A percentile compares a stretch with the other conserved stretches of the same genome.
Conservation (phyloP, 2,113 vertebrate species). For the Saimiri boliviensis region DNA sequence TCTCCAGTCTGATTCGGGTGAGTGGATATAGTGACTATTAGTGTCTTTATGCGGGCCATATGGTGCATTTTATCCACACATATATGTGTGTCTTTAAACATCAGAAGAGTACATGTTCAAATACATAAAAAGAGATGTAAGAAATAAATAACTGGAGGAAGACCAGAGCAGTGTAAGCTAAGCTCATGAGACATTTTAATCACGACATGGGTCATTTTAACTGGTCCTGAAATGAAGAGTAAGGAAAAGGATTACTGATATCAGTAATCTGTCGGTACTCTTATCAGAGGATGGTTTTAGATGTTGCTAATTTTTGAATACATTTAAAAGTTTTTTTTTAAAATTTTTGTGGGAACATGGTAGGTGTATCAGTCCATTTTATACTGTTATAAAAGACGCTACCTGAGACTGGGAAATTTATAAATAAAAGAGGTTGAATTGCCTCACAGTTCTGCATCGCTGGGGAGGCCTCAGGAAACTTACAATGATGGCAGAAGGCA, state of each 20-base stretch:
- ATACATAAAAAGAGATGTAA: neutral
- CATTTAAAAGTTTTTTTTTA: neutral
- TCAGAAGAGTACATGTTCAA: neutral
- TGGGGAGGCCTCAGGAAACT: too few relatives aligned
- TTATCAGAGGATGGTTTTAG: neutral
- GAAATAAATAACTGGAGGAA: neutral
- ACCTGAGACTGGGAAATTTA: too few relatives aligned
- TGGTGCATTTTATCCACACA: neutral
- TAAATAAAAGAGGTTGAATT: too few relatives aligned
- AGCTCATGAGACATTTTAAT: neutral
- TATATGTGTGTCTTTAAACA: neutral
- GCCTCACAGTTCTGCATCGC: too few relatives aligned
- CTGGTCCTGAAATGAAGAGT: neutral
- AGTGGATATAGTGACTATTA: rapidly evolving
- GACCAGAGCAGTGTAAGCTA: neutral
- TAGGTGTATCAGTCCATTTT: too few relatives aligned
- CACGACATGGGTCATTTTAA: neutral
- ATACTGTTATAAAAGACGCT: too few relatives aligned
- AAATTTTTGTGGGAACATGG: too few relatives aligned
- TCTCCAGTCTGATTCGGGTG: neutral
- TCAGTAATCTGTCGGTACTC: neutral
- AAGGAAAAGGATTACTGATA: neutral
- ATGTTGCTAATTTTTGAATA: neutral
- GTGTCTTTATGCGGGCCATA: neutral
- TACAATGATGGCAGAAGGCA: too few relatives aligned